Evolutionary conservation across 2,797 vertebrate genomes (phyloP).

Genomic region (Otolemur crassicaudatus): DNA sequence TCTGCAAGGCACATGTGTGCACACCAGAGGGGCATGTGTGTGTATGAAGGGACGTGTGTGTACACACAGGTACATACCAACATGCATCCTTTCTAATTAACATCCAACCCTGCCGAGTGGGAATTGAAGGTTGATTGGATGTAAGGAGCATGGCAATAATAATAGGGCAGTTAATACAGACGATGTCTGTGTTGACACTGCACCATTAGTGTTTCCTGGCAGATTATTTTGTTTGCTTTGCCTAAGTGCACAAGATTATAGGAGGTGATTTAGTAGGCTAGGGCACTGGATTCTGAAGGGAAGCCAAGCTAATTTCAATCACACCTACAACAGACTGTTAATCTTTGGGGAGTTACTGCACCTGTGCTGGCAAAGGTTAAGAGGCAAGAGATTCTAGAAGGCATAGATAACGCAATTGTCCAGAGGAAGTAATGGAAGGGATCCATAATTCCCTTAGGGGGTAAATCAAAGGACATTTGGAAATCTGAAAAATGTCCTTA

Average conservation of each 20-base stretch:
- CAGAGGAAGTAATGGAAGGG: conserved; percentile 18
- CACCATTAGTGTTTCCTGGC: conserved; percentile 82
- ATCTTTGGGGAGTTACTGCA: conserved; percentile 84
- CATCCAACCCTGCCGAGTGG: conserved; percentile 76
- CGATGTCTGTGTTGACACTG: conserved; percentile 81
- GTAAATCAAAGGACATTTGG: conserved; percentile 80
- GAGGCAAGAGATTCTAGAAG: conserved; percentile 70
- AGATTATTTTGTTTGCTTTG: conserved; percentile 87
- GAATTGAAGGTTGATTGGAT: conserved; percentile 75
- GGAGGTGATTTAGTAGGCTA: conserved; percentile 78
- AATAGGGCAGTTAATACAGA: conserved; percentile 84
- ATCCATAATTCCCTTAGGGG: conserved; percentile 71
- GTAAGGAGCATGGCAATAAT: conserved; percentile 82
- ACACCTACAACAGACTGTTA: conserved; percentile 85
- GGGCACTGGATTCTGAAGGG: conserved; percentile 73
- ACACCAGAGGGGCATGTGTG: neutral
- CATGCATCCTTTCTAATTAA: conserved; percentile 80
- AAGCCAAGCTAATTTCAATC: conserved; percentile 83
- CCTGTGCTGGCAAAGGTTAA: conserved; percentile 84
- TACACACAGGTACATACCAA: conserved; percentile 24
- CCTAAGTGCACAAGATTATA: conserved; percentile 83
- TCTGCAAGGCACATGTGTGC: neutral
- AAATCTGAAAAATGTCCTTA: conserved; percentile 8
- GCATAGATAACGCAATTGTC: conserved; percentile 70
- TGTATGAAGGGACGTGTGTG: conserved; percentile 28